Base-by-base conservation (phyloP, 1,140 invertebrate genomes). In the Heliconius nattereri region DNA sequence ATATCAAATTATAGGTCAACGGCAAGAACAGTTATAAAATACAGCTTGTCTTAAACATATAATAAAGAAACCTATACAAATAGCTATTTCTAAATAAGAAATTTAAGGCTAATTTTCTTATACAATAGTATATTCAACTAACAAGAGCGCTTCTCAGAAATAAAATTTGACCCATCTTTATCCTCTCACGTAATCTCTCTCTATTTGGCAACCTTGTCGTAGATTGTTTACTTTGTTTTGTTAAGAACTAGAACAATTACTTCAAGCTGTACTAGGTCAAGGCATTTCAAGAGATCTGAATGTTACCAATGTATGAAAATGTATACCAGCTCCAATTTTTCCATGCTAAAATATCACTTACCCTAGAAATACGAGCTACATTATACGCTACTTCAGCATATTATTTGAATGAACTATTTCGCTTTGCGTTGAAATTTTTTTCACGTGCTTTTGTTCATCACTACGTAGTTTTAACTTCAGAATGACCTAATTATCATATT, bases 181-280 rank as follows among this genome's bases (percentile, higher is more conserved):
- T 60, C n/a, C 9, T 29, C 26, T 66, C 26, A 66, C 60, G 13
- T 23, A 66, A 66, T 52, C 49, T 7, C 52, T 45, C 29, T 72
- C 11, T 54, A 77, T 72, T 77, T 77, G 66, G 76, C 70, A 71
- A 77, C 66, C 23, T 77, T 35, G 45, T 76, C 57, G 60, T 70
- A 66, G 37, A n/a, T 77, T 77, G 66, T 77, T 77, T 72, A 72
- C 66, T 71, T 37, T 60, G 66, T 76, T 71, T 76, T 49, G 66
- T 71, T 71, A 40, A 16, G 45, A 77, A 71, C 70, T 71, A 66
- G 76, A 77, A 70, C 76, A 77, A 71, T 77, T 72, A 70, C 76
- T 77, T 52, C 76, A 54, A 45, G 66, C 76, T 71, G 23, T 20
- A 77, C 37, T 77, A 72, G 76, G 76, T 71, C 76, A 77, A 77